Percentiles rank a stretch among this genome's conserved stretches.
Evolutionary conservation across 2,888 invertebrate species (phyloP).

Genomic region (Branchipolynoe longqiensis): DNA sequence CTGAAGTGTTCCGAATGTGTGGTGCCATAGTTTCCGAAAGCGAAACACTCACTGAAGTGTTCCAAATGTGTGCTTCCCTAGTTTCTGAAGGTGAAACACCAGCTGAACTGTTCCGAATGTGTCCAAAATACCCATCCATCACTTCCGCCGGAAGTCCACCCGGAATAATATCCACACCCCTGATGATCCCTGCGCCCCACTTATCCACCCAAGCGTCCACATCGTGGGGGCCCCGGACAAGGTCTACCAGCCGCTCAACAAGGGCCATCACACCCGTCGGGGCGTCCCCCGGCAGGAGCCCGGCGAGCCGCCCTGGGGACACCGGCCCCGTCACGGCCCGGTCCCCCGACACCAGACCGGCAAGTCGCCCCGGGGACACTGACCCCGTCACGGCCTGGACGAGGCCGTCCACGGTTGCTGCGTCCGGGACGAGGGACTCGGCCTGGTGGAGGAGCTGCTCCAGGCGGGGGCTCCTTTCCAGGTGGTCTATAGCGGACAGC

Average conservation of each 20-base stretch:
- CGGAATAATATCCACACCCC: no score
- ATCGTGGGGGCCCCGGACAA: neutral
- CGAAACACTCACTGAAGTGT: no score
- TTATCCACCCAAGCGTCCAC: neutral
- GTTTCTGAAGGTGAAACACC: no score
- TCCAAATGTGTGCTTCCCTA: no score
- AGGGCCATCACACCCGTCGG: no score
- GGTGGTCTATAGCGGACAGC: neutral
- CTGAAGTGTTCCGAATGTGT: neutral
- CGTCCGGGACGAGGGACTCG: conserved; percentile 11
- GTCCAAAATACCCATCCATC: no score
- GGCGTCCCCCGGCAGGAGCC: no score
- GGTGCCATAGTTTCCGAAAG: no score
- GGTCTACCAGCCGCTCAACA: conserved; percentile 21
- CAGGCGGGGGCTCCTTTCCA: conserved; percentile 38
- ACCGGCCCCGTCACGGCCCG: neutral
- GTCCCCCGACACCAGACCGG: neutral
- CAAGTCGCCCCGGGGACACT: neutral
- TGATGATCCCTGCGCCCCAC: no score
- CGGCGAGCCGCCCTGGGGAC: no score
- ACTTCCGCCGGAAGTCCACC: no score
- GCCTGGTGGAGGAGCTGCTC: conserved; percentile 41
- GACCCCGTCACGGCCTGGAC: neutral
- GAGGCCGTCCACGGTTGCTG: conserved; percentile 1
- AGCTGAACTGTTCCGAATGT: no score